A percentile compares a stretch with the other conserved stretches of the same genome.
Conservation (phyloP, 2,797 vertebrate species). For the Nasua narica region DNA sequence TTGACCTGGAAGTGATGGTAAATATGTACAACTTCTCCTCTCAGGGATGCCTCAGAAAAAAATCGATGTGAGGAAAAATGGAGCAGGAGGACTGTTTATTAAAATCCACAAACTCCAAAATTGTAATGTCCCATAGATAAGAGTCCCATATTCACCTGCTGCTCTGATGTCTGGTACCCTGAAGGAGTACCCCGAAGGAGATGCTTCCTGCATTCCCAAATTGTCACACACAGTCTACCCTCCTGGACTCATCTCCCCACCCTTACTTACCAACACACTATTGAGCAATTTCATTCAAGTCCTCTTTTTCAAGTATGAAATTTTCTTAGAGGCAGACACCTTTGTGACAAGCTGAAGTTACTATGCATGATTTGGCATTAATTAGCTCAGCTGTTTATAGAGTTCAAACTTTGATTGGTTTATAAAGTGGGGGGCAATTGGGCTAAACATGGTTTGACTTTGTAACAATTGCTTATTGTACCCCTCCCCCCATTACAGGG, state of each 20-base stretch:
- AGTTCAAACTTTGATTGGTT: neutral
- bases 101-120: neutral
- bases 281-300: neutral
- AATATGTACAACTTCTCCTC: neutral
- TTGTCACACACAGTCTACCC: neutral
- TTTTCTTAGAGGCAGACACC: neutral
- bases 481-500: constrained; percentile 80
- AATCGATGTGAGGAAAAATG: neutral
- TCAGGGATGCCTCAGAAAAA: neutral
- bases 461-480: neutral
- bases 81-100: no score
- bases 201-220: neutral
- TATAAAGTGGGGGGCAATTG: neutral
- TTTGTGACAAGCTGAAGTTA: neutral
- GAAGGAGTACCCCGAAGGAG: neutral
- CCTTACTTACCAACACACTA: neutral
- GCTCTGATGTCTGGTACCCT: neutral
- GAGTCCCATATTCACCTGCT: neutral
- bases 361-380: neutral
- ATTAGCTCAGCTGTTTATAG: neutral
- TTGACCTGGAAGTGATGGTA: neutral
- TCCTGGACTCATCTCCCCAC: neutral
- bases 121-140: no score
- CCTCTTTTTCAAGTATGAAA: neutral
- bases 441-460: neutral